These are phyloP conservation scores for Cyclopterus lumpus DNA, from an alignment of 2,797 vertebrate genomes.

Conservation along the genomic window DNA sequence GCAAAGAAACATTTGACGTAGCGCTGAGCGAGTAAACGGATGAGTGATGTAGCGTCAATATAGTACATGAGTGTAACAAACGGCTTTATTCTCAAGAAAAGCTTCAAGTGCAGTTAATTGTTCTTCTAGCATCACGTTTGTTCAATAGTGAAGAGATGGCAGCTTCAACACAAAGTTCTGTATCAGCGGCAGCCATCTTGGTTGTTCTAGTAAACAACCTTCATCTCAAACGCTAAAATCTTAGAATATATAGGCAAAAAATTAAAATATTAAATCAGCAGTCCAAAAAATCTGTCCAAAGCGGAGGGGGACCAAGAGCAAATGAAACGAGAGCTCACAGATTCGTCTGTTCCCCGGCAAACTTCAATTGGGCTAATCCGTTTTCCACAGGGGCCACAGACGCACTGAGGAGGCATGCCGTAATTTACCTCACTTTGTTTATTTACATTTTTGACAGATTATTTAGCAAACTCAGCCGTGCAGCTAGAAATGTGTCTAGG, in stretches of 20 bases:
- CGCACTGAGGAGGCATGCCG: background rate
- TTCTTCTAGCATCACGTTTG: background rate
- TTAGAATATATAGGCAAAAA: too few species aligned
- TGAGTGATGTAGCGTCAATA: background rate
- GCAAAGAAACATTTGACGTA: background rate
- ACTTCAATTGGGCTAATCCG: constrained; percentile 14
- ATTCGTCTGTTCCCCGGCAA: background rate
- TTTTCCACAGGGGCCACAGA: constrained; percentile 12
- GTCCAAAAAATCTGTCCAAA: background rate
- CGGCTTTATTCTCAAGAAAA: background rate
- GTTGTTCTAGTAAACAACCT: background rate
- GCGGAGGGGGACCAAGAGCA: background rate
- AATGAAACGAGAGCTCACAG: background rate
- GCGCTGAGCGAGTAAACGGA: background rate
- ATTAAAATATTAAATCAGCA: too few species aligned
- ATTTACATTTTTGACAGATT: constrained; percentile 30
- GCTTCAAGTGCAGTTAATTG: background rate
- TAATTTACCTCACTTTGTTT: constrained; percentile 21
- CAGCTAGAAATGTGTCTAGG: constrained; percentile 1
- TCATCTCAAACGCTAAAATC: background rate
- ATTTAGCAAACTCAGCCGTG: constrained; percentile 6
- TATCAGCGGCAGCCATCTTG: background rate
- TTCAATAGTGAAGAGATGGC: background rate
- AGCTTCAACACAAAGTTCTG: background rate
- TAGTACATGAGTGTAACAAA: background rate